Percentiles rank a stretch among this genome's conserved stretches.
Evolutionary conservation across 53 echinoderm and acorn worm genomes (phyloP).

Genomic region (Paelopatides confundens): DNA sequence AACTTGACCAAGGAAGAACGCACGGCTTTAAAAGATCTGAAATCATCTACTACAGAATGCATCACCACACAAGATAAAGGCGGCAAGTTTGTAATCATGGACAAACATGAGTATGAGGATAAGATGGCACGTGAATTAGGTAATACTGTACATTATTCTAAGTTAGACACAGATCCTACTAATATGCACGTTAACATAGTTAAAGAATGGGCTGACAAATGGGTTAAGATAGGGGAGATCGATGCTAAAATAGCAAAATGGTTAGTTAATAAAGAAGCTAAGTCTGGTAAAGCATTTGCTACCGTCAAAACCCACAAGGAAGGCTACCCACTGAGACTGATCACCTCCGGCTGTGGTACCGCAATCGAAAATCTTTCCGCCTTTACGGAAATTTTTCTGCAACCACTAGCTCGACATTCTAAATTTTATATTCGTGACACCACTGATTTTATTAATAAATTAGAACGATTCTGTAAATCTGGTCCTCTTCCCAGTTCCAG

Average conservation of each 20-base stretch:
- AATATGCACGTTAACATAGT: background rate
- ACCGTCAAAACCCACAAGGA: constrained; percentile 3
- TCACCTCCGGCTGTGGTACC: too few relatives aligned
- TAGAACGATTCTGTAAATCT: too few relatives aligned
- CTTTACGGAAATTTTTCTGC: too few relatives aligned
- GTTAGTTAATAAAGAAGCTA: background rate
- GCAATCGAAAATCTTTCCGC: too few relatives aligned
- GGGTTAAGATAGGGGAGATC: background rate
- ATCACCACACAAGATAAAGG: background rate
- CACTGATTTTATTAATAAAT: too few relatives aligned
- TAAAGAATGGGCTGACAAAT: background rate
- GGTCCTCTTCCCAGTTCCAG: too few relatives aligned
- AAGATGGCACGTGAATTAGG: background rate
- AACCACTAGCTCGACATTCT: too few relatives aligned
- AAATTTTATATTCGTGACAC: too few relatives aligned
- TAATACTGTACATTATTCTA: background rate
- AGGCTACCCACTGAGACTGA: too few relatives aligned
- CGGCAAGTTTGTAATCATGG: too few relatives aligned
- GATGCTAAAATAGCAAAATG: background rate
- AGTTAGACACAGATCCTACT: background rate
- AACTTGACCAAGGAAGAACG: too few relatives aligned
- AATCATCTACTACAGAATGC: background rate
- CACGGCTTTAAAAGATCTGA: background rate
- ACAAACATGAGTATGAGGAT: too few relatives aligned
- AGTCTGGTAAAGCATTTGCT: background rate